phyloP scores from a whole-genome alignment of 2,888 invertebrate species.

The Magallana nippona region DNA sequence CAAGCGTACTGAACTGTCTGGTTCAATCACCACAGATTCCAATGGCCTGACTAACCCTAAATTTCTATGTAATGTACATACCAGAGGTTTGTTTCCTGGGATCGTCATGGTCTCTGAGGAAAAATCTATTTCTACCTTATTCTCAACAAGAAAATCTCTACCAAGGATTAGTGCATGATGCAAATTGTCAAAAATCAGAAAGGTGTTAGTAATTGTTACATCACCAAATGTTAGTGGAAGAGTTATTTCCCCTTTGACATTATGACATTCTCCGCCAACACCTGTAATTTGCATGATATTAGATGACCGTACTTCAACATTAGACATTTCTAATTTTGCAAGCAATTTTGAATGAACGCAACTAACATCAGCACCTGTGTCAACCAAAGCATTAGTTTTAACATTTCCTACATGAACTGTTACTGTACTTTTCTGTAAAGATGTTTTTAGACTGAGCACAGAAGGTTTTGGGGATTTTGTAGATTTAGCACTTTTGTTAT shows the following conservation, averaged over 20 bases:
- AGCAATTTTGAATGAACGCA: slow-evolving; percentile 14
- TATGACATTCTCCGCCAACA: slow-evolving; percentile 14
- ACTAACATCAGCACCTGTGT: slow-evolving; percentile 19
- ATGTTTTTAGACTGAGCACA: background rate
- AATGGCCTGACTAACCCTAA: background rate
- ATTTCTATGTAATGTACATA: slow-evolving; percentile 14
- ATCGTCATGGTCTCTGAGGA: background rate
- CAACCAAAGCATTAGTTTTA: background rate
- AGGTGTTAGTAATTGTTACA: background rate
- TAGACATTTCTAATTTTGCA: background rate
- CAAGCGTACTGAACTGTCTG: background rate
- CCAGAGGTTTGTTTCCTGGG: background rate
- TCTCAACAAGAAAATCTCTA: background rate
- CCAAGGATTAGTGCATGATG: slow-evolving; percentile 11
- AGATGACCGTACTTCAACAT: background rate
- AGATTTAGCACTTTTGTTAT: too few species aligned
- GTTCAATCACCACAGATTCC: background rate
- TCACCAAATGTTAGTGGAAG: slow-evolving; percentile 13
- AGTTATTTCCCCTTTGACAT: background rate
- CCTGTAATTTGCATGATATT: background rate
- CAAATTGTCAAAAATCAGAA: background rate
- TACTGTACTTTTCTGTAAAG: slow-evolving; percentile 1
- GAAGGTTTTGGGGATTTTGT: too few species aligned
- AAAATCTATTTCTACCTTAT: slow-evolving; percentile 6
- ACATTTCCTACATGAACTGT: background rate